A percentile compares a stretch with the other conserved stretches of the same genome.
These are phyloP conservation scores for Zaprionus africanus DNA, from an alignment of 1,140 invertebrate genomes.

Conservation along the genomic window DNA sequence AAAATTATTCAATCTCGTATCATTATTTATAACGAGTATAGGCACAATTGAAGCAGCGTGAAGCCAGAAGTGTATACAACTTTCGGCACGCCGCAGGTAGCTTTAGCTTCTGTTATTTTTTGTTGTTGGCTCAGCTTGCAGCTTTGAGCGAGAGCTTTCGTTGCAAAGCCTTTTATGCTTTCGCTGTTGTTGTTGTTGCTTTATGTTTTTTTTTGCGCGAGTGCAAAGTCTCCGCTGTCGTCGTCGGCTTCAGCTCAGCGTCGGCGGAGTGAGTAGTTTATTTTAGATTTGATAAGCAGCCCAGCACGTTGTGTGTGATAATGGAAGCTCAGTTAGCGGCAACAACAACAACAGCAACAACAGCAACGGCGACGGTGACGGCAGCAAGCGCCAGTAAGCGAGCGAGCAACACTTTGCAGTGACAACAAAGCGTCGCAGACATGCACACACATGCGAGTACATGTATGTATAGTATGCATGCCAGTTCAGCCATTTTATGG, in stretches of 20 bases:
- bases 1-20: too few species aligned
- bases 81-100: too few species aligned
- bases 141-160: slow-evolving; percentile 38
- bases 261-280: slow-evolving; percentile 45
- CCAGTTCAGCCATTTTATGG: not conserved
- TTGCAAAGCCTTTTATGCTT: slow-evolving; percentile 24
- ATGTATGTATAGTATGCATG: not conserved
- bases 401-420: slow-evolving; percentile 11
- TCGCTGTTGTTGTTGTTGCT: slow-evolving; percentile 11
- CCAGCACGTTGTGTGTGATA: slow-evolving; percentile 30
- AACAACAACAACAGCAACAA: slow-evolving; percentile 6
- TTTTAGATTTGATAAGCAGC: slow-evolving; percentile 57
- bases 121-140: not conserved
- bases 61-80: too few species aligned
- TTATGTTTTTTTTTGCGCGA: slow-evolving; percentile 15
- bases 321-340: slow-evolving; percentile 28
- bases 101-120: not conserved
- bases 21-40: too few species aligned
- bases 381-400: slow-evolving; percentile 13
- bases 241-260: slow-evolving; percentile 9
- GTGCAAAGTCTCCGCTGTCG: slow-evolving; percentile 46
- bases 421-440: slow-evolving; percentile 40
- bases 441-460: slow-evolving; percentile 26
- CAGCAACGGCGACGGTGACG: not conserved
- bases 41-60: too few species aligned